Percentiles rank a stretch among this genome's conserved stretches.
Conservation (phyloP, 64 coral and sea anemone genomes). For the Montipora capricornis region DNA sequence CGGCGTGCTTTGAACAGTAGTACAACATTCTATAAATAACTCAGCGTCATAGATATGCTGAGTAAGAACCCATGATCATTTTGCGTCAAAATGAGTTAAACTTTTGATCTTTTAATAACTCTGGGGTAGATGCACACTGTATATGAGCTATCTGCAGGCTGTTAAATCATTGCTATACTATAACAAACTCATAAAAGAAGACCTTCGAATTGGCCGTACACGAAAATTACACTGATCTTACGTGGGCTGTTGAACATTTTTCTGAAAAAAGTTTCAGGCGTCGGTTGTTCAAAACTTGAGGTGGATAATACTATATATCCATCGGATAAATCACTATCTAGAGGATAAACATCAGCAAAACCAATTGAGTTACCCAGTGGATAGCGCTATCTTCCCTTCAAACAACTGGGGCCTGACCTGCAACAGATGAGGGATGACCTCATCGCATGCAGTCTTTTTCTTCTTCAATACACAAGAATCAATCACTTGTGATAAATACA, state of each 20-base stretch:
- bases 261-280: too few species aligned
- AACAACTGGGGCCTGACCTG: background rate
- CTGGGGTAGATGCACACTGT: background rate
- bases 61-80: background rate
- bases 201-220: too few species aligned
- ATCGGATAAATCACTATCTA: too few species aligned
- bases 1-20: background rate
- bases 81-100: background rate
- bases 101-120: background rate
- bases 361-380: too few species aligned
- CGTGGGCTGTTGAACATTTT: too few species aligned
- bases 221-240: too few species aligned
- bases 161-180: too few species aligned
- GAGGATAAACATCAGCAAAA: too few species aligned
- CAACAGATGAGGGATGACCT: background rate
- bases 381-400: background rate
- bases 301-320: too few species aligned
- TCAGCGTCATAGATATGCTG: background rate
- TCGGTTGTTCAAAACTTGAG: too few species aligned
- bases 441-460: background rate
- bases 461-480: background rate
- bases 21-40: background rate
- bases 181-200: too few species aligned
- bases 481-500: background rate
- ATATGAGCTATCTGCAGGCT: too few species aligned